Evolutionary conservation across 1,140 invertebrate genomes (phyloP), one percentile per base, ranked within the genome.

Genomic region (Sinonovacula constricta): DNA sequence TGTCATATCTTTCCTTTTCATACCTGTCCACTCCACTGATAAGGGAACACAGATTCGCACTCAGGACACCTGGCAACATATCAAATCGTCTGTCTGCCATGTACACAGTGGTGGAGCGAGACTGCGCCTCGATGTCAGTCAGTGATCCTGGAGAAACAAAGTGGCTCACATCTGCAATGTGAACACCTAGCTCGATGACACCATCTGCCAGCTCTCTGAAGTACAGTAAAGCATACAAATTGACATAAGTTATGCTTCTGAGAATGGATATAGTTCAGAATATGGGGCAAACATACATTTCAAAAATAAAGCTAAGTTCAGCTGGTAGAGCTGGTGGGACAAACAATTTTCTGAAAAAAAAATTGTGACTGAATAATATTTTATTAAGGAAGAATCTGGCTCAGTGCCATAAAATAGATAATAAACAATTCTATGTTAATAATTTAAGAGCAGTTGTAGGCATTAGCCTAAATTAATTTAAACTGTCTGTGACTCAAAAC

Each of bases 31-130:
- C 89, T 34, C 85, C 87, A 62, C 90, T 89, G 18, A 91, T 70
- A n/a, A 92, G 83, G 18, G 91, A 92, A 60, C 91, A 92, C 22
- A 92, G 82, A 75, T 92, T 88, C 31, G 88, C 86, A 85, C 89
- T 91, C 0, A 92, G 84, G 22, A 91, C 75, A 4, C 67, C 79
- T 15, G 91, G 91, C 63, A 92, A 81, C 91, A 92, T 92, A 82
- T 92, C 91, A 75, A 90, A 91, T 49, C 91, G 80, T 26, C 89
- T 80, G 69, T 90, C 87, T 59, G 87, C 85, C 15, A 90, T 81
- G 63, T 91, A 91, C 0, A 90, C 88, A 0, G 88, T 87, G 10
- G 86, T 90, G 10, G 88, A 89, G 34, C 90, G 79, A 34, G 74
- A 71, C 66, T 76, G 81, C 7, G 89, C 90, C 65, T 90, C 88